These are phyloP conservation scores for Apocrypta bakeri DNA, from an alignment of 1,140 invertebrate species.

Conservation along the genomic window DNA sequence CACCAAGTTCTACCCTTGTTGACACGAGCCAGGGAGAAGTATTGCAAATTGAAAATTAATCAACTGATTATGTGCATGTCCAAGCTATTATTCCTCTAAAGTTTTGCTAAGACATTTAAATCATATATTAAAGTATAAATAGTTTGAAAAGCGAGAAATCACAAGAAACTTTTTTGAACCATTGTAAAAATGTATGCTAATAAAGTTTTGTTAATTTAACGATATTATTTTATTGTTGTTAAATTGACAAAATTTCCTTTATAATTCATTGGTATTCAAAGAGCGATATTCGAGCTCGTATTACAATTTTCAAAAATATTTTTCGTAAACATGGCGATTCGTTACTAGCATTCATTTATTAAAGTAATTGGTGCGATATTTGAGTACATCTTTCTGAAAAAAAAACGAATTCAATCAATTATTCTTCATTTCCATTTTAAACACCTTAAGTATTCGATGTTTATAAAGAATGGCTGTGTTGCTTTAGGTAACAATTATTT, in stretches of 20 bases:
- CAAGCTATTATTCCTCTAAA: neutral
- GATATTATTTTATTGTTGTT: slow-evolving; percentile 36
- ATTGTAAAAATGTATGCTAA: slow-evolving; percentile 40
- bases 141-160: neutral
- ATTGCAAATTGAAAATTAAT: neutral
- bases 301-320: neutral
- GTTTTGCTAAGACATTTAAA: slow-evolving; percentile 17
- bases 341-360: too few relatives aligned
- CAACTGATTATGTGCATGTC: slow-evolving; percentile 24
- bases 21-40: neutral
- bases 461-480: slow-evolving; percentile 13
- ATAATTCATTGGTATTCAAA: too few relatives aligned
- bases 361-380: too few relatives aligned
- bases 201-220: slow-evolving; percentile 47
- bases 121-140: slow-evolving; percentile 27
- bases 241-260: slow-evolving; percentile 43
- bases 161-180: slow-evolving; percentile 24
- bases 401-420: too few relatives aligned
- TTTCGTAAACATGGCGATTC: neutral
- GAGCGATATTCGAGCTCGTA: neutral
- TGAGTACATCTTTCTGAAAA: too few relatives aligned
- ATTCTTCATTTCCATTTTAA: neutral
- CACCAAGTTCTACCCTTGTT: neutral
- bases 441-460: neutral
- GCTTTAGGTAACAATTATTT: neutral